These are phyloP conservation scores for Euplagia quadripunctaria DNA, from an alignment of 2,888 invertebrate species.

Conservation along the genomic window DNA sequence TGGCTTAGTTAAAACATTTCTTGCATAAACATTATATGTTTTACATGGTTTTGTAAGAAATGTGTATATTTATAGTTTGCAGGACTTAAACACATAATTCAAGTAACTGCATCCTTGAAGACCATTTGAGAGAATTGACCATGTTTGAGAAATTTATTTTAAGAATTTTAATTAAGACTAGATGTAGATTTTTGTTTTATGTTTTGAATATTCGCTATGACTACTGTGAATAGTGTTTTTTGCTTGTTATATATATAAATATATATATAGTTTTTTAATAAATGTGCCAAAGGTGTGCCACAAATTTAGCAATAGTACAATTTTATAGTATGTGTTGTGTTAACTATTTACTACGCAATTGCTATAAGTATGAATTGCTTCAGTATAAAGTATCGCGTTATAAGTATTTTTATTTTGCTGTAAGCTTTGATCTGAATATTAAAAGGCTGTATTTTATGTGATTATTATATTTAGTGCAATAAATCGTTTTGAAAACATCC, in stretches of 20 bases:
- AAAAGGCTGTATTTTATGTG: constrained; percentile 1
- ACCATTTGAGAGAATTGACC: neutral
- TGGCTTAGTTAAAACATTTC: neutral
- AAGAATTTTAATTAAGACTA: neutral
- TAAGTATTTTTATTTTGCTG: neutral
- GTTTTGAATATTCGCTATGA: neutral
- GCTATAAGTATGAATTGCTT: neutral
- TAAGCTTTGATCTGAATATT: neutral
- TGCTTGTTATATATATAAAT: too few relatives aligned
- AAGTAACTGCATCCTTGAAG: neutral
- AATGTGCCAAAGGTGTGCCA: constrained; percentile 20
- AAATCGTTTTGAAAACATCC: neutral
- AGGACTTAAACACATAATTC: neutral
- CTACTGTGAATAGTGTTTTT: neutral
- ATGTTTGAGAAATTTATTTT: neutral
- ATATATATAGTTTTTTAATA: neutral
- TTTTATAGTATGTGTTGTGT: neutral
- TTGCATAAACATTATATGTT: constrained; percentile 5
- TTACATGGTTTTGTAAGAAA: neutral
- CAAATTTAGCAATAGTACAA: neutral
- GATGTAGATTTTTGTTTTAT: neutral
- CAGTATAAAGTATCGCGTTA: neutral
- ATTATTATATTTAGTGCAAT: constrained; percentile 1
- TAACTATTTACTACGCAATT: neutral
- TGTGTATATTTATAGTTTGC: neutral